These are phyloP conservation scores for Petromus typicus DNA, from an alignment of 2,113 vertebrate genomes.

Conservation along the genomic window DNA sequence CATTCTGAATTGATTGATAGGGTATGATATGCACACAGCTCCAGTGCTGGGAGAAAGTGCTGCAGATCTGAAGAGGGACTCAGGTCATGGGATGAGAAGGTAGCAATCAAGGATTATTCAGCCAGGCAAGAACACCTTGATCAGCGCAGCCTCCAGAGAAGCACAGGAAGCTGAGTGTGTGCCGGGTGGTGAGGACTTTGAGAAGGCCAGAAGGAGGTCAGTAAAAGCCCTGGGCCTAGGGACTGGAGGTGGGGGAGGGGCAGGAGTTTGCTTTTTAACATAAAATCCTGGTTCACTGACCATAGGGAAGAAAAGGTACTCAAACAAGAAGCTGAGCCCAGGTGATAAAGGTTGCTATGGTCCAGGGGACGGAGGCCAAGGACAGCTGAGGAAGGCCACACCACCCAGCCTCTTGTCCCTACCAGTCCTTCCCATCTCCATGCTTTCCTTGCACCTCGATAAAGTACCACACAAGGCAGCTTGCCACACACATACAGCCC, in stretches of 20 bases:
- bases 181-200: accelerated
- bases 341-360: background rate
- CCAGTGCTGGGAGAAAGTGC: background rate
- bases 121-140: background rate
- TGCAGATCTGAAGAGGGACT: background rate
- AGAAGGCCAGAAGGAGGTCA: background rate
- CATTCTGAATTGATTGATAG: no score
- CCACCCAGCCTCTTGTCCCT: background rate
- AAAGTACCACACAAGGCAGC: background rate
- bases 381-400: background rate
- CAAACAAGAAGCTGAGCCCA: background rate
- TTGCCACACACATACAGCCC: background rate
- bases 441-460: background rate
- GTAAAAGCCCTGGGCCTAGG: background rate
- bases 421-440: background rate
- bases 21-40: background rate
- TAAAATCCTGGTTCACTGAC: background rate
- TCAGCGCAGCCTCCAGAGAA: background rate
- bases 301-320: background rate
- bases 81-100: background rate
- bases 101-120: background rate
- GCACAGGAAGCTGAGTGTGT: background rate
- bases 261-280: background rate
- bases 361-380: background rate
- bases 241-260: no score